Evolutionary conservation across 2,888 invertebrate genomes (phyloP).

Genomic region (Morpho helenor): DNA sequence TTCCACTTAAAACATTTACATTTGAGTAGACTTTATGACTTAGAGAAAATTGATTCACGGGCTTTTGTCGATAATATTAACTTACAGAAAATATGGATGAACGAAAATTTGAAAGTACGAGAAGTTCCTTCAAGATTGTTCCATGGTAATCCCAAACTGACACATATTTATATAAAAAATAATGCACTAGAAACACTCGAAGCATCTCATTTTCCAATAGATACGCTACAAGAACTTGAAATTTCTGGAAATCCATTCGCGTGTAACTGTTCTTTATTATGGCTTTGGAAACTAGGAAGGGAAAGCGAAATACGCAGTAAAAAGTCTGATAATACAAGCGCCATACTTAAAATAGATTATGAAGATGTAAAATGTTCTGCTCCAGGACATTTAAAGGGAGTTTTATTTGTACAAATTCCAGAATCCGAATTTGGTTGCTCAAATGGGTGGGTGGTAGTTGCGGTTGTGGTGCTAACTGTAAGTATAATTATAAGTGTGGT

Average conservation of each 20-base stretch:
- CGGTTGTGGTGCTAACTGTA: slow-evolving; percentile 71
- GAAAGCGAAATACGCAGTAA: slow-evolving; percentile 62
- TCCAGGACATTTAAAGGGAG: slow-evolving; percentile 76
- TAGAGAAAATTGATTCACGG: slow-evolving; percentile 85
- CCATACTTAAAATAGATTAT: slow-evolving; percentile 75
- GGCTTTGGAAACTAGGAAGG: slow-evolving; percentile 87
- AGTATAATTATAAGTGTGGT: slow-evolving; percentile 76
- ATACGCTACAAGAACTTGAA: slow-evolving; percentile 85
- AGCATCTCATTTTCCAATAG: slow-evolving; percentile 90
- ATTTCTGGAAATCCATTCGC: slow-evolving; percentile 90
- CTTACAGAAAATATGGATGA: slow-evolving; percentile 87
- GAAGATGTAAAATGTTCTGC: slow-evolving; percentile 79
- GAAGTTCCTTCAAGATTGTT: slow-evolving; percentile 90
- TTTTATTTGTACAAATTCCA: slow-evolving; percentile 76
- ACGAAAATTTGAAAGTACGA: slow-evolving; percentile 86
- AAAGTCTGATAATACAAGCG: slow-evolving; percentile 55
- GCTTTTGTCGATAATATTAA: slow-evolving; percentile 93
- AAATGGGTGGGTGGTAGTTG: slow-evolving; percentile 79
- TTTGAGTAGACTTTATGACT: slow-evolving; percentile 83
- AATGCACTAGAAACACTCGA: slow-evolving; percentile 87
- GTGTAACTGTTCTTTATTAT: slow-evolving; percentile 92
- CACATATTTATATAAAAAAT: slow-evolving; percentile 86
- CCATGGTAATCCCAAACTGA: slow-evolving; percentile 89
- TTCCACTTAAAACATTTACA: slow-evolving; percentile 88
- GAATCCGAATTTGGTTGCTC: slow-evolving; percentile 82